Conservation (phyloP, 2,888 invertebrate species). For the Odiellus spinosus region DNA sequence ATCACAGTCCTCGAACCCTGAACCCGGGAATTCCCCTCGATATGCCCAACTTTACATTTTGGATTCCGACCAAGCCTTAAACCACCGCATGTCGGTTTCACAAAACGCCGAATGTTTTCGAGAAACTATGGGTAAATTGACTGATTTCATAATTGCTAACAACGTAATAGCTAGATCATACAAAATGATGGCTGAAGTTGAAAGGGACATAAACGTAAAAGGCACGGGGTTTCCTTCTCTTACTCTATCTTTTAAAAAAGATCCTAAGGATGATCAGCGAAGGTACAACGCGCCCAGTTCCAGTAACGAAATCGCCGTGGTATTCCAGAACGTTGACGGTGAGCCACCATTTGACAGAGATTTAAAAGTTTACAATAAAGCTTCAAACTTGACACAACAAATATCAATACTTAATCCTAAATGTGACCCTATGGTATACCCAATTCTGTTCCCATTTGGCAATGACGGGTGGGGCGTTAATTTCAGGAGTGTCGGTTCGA, state of each 20-base stretch:
- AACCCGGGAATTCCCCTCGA: background rate
- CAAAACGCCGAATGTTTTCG: background rate
- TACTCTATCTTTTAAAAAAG: too few species aligned
- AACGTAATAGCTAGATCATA: background rate
- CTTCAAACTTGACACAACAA: too few species aligned
- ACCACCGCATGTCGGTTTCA: background rate
- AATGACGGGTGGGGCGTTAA: background rate
- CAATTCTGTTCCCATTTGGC: slow-evolving; percentile 1
- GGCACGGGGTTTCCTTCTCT: too few species aligned
- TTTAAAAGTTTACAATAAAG: background rate
- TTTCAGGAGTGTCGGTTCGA: background rate
- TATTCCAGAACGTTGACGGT: background rate
- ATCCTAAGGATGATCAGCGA: too few species aligned
- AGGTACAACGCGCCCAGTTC: background rate
- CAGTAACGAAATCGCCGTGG: background rate
- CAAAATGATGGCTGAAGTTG: background rate
- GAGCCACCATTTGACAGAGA: background rate
- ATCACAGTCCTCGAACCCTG: too few species aligned
- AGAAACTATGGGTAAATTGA: background rate
- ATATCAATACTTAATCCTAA: too few species aligned
- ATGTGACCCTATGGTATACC: slow-evolving; percentile 3
- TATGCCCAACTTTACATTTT: background rate
- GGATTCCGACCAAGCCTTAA: background rate
- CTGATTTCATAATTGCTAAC: background rate
- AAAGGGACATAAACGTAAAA: background rate